Percentiles rank a stretch among this genome's conserved stretches.
Evolutionary conservation across 1,140 invertebrate genomes (phyloP).

Genomic region (Drosophila asahinai): DNA sequence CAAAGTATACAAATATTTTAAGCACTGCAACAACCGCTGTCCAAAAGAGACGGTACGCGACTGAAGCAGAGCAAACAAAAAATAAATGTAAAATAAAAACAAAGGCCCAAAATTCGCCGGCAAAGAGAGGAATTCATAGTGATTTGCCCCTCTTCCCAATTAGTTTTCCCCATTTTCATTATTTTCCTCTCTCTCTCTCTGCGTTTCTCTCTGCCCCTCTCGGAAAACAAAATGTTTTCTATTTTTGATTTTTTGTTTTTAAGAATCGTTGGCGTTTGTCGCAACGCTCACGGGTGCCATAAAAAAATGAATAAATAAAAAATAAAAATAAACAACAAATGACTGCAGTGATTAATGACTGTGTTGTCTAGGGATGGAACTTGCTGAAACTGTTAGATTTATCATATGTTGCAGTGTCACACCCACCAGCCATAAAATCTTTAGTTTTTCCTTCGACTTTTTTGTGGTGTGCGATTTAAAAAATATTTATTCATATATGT

Average conservation of each 20-base stretch:
- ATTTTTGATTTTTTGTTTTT: slow-evolving; percentile 44
- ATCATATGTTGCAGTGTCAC: slow-evolving; percentile 16
- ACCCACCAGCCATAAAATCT: background rate
- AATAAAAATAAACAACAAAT: slow-evolving; percentile 68
- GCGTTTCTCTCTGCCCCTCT: slow-evolving; percentile 11
- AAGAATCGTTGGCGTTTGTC: slow-evolving; percentile 47
- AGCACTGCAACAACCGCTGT: slow-evolving; percentile 42
- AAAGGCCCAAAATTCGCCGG: slow-evolving; percentile 14
- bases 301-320: slow-evolving; percentile 59
- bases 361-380: slow-evolving; percentile 44
- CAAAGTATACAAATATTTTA: slow-evolving; percentile 18
- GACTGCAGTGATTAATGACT: slow-evolving; percentile 66
- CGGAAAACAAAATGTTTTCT: slow-evolving; percentile 20
- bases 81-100: slow-evolving; percentile 20
- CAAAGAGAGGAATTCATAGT: slow-evolving; percentile 38
- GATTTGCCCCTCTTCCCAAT: slow-evolving; percentile 31
- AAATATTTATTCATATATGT: background rate
- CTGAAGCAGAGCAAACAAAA: slow-evolving; percentile 33
- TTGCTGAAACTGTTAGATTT: slow-evolving; percentile 30
- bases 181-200: slow-evolving; percentile 18
- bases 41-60: slow-evolving; percentile 33
- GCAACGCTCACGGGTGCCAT: slow-evolving; percentile 51
- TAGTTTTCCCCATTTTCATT: slow-evolving; percentile 11
- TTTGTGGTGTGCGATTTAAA: background rate
- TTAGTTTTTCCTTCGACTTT: background rate